A percentile compares a stretch with the other conserved stretches of the same genome.
Evolutionary conservation across 2,888 invertebrate genomes (phyloP).

Genomic region (Trilocha varians): DNA sequence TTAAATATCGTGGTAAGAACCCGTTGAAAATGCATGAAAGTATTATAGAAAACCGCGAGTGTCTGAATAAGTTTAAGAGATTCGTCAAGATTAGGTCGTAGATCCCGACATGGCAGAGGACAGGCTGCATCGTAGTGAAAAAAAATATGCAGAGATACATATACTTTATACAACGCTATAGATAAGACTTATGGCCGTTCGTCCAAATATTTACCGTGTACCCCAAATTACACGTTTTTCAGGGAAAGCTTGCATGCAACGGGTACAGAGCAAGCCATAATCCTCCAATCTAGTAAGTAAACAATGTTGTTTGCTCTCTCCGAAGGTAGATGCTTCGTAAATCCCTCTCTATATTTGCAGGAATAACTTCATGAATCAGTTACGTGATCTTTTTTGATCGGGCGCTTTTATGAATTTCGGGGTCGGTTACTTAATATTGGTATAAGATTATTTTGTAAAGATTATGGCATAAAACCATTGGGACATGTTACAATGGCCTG

Average conservation of each 20-base stretch:
- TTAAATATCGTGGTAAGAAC: too few species aligned
- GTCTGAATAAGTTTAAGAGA: too few species aligned
- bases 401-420: slow-evolving; percentile 4
- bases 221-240: slow-evolving; percentile 2
- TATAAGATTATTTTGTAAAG: too few species aligned
- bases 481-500: too few species aligned
- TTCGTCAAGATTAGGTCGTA: too few species aligned
- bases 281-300: slow-evolving; percentile 21
- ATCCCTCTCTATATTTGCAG: slow-evolving; percentile 3
- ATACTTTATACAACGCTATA: not conserved
- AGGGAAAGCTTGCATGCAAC: slow-evolving; percentile 4
- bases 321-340: slow-evolving; percentile 8
- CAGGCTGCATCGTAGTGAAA: not conserved
- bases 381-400: slow-evolving; percentile 6
- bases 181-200: not conserved
- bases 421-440: not conserved
- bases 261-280: slow-evolving; percentile 12
- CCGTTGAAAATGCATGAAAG: too few species aligned
- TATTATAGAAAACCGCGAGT: too few species aligned
- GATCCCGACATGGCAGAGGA: not conserved
- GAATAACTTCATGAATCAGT: slow-evolving; percentile 7
- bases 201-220: slow-evolving; percentile 1
- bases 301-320: slow-evolving; percentile 19
- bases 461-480: too few species aligned
- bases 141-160: not conserved